Evolutionary conservation across 1,140 invertebrate species (phyloP), one percentile per base, ranked within the genome.

Genomic region (Zaprionus ghesquierei): DNA sequence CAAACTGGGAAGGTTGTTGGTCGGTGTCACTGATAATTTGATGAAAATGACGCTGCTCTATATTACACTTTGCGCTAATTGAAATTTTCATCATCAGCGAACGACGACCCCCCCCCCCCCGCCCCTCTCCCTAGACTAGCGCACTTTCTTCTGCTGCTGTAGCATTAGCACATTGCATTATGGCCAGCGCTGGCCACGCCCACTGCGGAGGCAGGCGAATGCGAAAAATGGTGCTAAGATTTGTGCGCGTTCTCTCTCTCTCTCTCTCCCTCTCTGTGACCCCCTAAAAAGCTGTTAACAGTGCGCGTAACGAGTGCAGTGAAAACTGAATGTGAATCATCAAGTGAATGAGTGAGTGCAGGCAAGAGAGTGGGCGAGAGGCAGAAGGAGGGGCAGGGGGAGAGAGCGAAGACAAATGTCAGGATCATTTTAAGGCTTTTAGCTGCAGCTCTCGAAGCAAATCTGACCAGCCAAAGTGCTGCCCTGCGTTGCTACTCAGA

Each of bases 11-110:
- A 0, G 31, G 20, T 65, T 63, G 64, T 60, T 53, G 50, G 54
- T 59, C 60, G 79, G 84, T 89, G 84, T 87, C 82, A 76, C 79
- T 77, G 82, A 85, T 89, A 84, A 87, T 89, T 89, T 87, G 79
- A 87, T 87, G 79, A 87, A 87, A 87, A 89, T 82, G 84, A 78
- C 74, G 79, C 75, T 82, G 81, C 81, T 85, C 81, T 75, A 77
- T 85, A 74, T 85, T 81, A 86, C 81, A 85, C 77, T 77, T 77
- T 63, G 69, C 79, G 84, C 84, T 82, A 87, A 85, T 85, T 85
- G 81, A 80, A 82, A 85, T 79, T 85, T 80, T 80, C 81, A 80
- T 85, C 81, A 80, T 55, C 77, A 61, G 46, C 65, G 25, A 59
- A 51, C 33, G 46, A 20, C 65, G 22, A 38, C 64, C 29, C 18